Base-by-base conservation (phyloP, 2,797 vertebrate genomes). In the Gallinago solitaria region DNA sequence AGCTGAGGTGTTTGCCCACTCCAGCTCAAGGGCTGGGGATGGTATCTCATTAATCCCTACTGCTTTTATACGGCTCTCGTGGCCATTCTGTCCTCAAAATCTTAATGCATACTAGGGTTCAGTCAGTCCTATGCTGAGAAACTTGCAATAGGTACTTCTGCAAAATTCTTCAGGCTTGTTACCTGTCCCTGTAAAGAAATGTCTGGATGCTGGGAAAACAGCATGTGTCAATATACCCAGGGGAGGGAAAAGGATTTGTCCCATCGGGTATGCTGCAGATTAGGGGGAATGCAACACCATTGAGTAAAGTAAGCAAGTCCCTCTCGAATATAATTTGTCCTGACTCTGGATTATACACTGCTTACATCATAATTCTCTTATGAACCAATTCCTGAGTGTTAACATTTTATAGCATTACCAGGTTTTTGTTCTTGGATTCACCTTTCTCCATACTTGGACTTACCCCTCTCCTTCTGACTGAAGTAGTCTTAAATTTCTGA, bases 31-130 rank as follows among this genome's bases (percentile, higher is more conserved):
- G n/a, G 16, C 18, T 39, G 27, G n/a, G 75, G 8, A 9, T 56
- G 48, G 19, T 70, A 70, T 30, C 11, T 74, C 23, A 15, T 59
- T 67, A 71, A 48, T 73, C 14, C 11, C 7, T 47, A 8, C 23
- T 59, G 6, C 11, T 43, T 24, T 68, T 5, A 33, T 9, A 65
- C 1, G 3, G 1, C 1, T 1, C 8, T 43, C 27, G 45, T 73
- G 9, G 47, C 16, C 17, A 61, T 32, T n/a, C 1, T 80, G 6
- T 77, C 33, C 39, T 83, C 39, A 70, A 56, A 77, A 67, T 54
- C n/a, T 74, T 59, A 53, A 51, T 20, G 6, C 8, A 13, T 37
- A 21, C 57, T 43, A 61, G 32, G 23, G 14, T 21, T 21, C 7
- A 73, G 32, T 15, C 3, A 3, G 16, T 39, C 12, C 51, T 69